A percentile compares a stretch with the other conserved stretches of the same genome.
These are phyloP conservation scores for Athene cunicularia DNA, from an alignment of 2,113 vertebrate species.

Conservation along the genomic window DNA sequence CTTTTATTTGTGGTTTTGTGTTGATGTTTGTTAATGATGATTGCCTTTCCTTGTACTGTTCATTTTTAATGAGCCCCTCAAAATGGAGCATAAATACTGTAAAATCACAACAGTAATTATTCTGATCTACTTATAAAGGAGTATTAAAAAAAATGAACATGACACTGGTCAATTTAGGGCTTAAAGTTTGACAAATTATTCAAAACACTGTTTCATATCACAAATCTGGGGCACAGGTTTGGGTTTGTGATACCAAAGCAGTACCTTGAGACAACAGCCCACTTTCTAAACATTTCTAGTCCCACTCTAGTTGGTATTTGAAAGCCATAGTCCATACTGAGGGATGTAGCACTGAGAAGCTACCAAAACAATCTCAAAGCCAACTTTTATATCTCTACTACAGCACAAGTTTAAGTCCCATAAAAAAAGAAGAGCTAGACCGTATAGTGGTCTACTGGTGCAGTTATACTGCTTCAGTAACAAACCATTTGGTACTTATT, in stretches of 20 bases:
- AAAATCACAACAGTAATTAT: conserved; percentile 51
- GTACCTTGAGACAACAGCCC: fast-evolving
- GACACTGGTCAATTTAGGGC: not conserved
- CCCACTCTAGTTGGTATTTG: not conserved
- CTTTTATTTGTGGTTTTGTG: conserved; percentile 45
- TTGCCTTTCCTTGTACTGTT: conserved; percentile 31
- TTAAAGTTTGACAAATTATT: not conserved
- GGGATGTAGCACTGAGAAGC: not conserved
- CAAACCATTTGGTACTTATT: not conserved
- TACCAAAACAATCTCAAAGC: not conserved
- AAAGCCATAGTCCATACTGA: not conserved
- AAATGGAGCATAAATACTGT: conserved; percentile 46
- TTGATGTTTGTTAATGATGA: conserved; percentile 59
- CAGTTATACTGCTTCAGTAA: not conserved
- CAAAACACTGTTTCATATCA: not conserved
- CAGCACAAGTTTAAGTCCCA: not conserved
- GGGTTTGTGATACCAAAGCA: not conserved
- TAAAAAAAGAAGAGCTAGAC: not conserved
- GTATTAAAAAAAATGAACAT: not conserved
- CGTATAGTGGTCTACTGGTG: not conserved
- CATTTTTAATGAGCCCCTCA: conserved; percentile 66
- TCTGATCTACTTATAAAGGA: conserved; percentile 2
- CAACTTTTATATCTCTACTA: not conserved
- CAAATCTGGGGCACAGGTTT: not conserved
- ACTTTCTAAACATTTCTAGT: not conserved